These are phyloP conservation scores for Hydriomena furcata DNA, from an alignment of 2,888 invertebrate species.

Conservation along the genomic window DNA sequence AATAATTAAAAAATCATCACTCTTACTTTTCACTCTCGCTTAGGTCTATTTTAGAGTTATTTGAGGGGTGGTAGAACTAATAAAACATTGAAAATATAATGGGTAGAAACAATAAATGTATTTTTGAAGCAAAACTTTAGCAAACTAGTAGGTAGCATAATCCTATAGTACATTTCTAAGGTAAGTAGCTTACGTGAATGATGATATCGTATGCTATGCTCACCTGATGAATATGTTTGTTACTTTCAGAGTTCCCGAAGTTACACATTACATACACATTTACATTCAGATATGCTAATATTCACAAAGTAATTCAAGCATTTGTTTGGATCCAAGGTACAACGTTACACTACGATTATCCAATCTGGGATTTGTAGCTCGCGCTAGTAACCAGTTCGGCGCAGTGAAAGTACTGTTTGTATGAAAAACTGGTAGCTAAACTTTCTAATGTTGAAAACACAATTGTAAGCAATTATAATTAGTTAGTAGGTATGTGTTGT, in stretches of 20 bases:
- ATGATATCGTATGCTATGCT: background rate
- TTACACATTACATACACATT: constrained; percentile 8
- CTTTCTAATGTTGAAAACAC: constrained; percentile 14
- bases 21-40: no score
- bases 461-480: no score
- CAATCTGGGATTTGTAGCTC: background rate
- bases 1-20: no score
- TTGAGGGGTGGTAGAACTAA: no score
- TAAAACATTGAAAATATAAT: no score
- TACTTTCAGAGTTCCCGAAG: constrained; percentile 2
- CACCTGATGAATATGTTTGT: constrained; percentile 17
- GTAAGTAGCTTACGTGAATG: no score
- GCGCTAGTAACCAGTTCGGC: background rate
- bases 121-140: no score
- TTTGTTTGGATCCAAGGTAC: background rate
- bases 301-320: background rate
- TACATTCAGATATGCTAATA: background rate
- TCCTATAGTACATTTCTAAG: no score
- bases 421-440: background rate
- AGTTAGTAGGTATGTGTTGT: no score
- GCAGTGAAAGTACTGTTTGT: constrained; percentile 1
- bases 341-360: background rate
- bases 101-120: no score
- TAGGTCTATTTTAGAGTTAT: no score
- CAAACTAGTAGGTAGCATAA: no score